Percentiles rank a stretch among this genome's conserved stretches.
Conservation (phyloP, 2,113 vertebrate species). For the Catharus minimus region DNA sequence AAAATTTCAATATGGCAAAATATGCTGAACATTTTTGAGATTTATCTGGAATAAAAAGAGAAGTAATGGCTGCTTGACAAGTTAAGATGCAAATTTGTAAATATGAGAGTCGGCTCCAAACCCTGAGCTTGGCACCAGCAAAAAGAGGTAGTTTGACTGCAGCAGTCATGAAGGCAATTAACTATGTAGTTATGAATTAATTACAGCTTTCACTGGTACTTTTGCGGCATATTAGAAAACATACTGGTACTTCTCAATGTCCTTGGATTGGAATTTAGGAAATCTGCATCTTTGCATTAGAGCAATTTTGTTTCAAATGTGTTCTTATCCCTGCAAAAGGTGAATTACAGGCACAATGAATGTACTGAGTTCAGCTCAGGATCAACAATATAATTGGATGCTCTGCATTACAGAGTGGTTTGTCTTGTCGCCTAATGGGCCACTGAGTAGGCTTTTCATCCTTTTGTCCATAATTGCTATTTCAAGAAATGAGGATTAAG, state of each 20-base stretch:
- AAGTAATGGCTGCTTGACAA: background rate
- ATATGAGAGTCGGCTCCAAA: background rate
- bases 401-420: background rate
- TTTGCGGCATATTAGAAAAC: background rate
- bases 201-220: background rate
- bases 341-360: background rate
- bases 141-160: background rate
- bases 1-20: background rate
- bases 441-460: background rate
- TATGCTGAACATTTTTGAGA: background rate
- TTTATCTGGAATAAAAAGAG: background rate
- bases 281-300: background rate
- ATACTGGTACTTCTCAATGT: background rate
- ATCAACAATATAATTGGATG: background rate
- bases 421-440: background rate
- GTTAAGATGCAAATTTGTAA: background rate
- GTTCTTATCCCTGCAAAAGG: background rate
- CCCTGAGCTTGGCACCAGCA: background rate
- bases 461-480: background rate
- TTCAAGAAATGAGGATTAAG: background rate
- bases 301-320: background rate
- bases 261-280: background rate
- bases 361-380: background rate
- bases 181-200: background rate
- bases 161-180: background rate